A percentile compares a stretch with the other conserved stretches of the same genome.
Evolutionary conservation across 2,797 vertebrate species (phyloP).

Genomic region (Bufotes viridis): DNA sequence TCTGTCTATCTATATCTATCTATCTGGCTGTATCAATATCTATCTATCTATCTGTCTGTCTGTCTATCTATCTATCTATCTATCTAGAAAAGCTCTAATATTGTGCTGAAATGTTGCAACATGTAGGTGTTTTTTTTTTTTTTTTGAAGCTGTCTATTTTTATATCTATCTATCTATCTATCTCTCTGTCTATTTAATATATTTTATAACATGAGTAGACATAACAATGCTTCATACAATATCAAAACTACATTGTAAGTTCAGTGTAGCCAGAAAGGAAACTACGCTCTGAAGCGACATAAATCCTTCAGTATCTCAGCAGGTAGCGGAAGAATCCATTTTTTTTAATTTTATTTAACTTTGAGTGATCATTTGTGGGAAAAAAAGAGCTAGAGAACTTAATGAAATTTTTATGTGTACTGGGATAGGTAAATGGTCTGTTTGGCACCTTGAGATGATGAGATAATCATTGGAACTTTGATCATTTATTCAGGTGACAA

Average conservation of each 20-base stretch:
- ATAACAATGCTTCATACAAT: slow-evolving; percentile 6
- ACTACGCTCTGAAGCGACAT: slow-evolving; percentile 22
- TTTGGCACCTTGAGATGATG: slow-evolving; percentile 50
- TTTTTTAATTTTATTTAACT: slow-evolving; percentile 30
- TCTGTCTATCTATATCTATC: no score
- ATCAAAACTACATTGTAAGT: neutral
- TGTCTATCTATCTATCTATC: neutral
- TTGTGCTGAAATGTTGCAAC: no score
- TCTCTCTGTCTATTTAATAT: neutral
- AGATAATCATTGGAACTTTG: slow-evolving; percentile 56
- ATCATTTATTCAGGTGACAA: slow-evolving; percentile 58
- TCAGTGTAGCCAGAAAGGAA: slow-evolving; percentile 18
- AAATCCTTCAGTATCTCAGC: slow-evolving; percentile 44
- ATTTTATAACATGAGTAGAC: neutral
- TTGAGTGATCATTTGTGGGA: slow-evolving; percentile 26
- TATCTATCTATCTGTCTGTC: neutral
- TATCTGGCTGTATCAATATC: neutral
- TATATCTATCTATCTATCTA: neutral
- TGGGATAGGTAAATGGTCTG: slow-evolving; percentile 26
- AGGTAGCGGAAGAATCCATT: slow-evolving; percentile 13
- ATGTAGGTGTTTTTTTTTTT: no score
- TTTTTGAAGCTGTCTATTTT: neutral
- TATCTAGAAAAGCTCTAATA: neutral
- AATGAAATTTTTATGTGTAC: slow-evolving; percentile 48
- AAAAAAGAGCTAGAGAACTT: slow-evolving; percentile 37